Evolutionary conservation across 2,113 vertebrate species (phyloP).

Genomic region (Thinocorus orbignyianus): DNA sequence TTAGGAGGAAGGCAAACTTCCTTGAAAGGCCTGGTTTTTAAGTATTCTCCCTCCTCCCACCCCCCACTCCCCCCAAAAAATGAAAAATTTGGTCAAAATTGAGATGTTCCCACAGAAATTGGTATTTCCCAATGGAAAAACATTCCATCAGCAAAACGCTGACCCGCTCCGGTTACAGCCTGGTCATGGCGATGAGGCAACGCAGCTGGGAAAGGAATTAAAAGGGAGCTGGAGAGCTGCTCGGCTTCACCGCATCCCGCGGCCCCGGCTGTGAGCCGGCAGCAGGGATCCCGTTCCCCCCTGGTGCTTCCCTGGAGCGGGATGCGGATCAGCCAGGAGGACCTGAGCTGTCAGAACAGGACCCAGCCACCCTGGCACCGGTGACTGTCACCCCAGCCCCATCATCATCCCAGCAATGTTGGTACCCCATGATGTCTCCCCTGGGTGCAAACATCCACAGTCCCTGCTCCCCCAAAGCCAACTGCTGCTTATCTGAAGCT

Average conservation of each 20-base stretch:
- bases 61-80: accelerated
- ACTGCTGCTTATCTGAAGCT: neutral
- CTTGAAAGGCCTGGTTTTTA: neutral
- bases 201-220: constrained; percentile 67
- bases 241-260: neutral
- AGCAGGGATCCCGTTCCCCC: neutral
- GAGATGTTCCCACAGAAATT: constrained; percentile 65
- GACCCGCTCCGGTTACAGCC: constrained; percentile 56
- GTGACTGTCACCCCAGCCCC: neutral
- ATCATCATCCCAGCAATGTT: neutral
- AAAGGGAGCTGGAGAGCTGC: constrained; percentile 19
- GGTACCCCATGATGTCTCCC: neutral
- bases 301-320: neutral
- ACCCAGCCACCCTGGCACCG: neutral
- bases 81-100: neutral
- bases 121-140: constrained; percentile 49
- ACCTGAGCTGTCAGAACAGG: neutral
- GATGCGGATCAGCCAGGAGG: accelerated
- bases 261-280: neutral
- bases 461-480: neutral
- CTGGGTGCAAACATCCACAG: accelerated
- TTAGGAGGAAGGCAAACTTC: neutral
- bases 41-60: accelerated
- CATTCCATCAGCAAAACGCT: constrained; percentile 48
- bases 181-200: constrained; percentile 59